Conservation (phyloP, 1,140 invertebrate genomes). For the Pseudachorutes palmiensis region DNA sequence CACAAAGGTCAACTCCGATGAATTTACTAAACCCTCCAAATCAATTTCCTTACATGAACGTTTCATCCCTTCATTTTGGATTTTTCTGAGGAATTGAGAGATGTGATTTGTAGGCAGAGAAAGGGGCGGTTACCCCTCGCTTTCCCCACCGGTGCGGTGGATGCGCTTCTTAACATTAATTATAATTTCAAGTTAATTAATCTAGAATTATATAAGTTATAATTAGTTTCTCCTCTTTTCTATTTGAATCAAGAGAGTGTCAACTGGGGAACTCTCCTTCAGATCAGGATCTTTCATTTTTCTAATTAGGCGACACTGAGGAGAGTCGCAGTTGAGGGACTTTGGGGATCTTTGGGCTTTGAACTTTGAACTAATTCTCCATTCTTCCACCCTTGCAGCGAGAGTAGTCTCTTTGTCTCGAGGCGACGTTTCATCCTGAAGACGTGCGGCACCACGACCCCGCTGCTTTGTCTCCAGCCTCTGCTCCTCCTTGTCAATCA, state of each 20-base stretch:
- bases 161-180: conserved; percentile 17
- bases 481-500: conserved; percentile 75
- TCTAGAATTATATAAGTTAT: conserved; percentile 2
- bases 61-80: background rate
- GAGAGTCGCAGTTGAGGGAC: background rate
- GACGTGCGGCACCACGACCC: conserved; percentile 95
- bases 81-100: background rate
- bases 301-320: too few species aligned
- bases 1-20: conserved; percentile 35
- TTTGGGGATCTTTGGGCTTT: background rate
- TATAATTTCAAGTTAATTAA: too few species aligned
- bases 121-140: conserved; percentile 37
- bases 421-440: conserved; percentile 90
- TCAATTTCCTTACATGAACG: background rate
- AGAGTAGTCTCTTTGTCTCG: conserved; percentile 97
- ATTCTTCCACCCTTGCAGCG: conserved; percentile 53
- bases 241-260: background rate
- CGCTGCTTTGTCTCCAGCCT: conserved; percentile 79
- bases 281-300: too few species aligned
- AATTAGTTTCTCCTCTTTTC: background rate
- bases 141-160: conserved; percentile 37
- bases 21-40: background rate
- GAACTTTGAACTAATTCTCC: background rate
- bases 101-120: conserved; percentile 30
- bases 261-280: background rate